Evolutionary conservation across 2,113 vertebrate genomes (phyloP).

Genomic region (Tretioscincus oriximinensis): DNA sequence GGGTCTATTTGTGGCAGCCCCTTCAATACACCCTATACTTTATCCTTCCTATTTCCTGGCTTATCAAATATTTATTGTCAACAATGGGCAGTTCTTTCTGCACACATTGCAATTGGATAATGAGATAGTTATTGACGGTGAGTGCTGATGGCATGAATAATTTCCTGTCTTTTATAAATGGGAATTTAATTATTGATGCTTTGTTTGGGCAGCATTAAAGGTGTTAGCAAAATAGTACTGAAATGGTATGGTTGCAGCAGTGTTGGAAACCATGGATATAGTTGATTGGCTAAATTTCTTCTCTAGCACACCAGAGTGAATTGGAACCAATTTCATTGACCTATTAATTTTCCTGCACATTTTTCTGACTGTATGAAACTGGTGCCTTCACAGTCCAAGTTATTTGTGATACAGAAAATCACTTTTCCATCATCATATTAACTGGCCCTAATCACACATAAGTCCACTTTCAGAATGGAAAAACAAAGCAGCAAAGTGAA

Average conservation of each 20-base stretch:
- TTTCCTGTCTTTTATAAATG: constrained; percentile 76
- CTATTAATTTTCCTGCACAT: not conserved
- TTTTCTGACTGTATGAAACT: not conserved
- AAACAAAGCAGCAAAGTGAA: no score
- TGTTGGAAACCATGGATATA: constrained; percentile 13
- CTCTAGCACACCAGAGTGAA: not conserved
- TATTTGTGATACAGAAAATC: no score
- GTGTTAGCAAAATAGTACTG: constrained; percentile 58
- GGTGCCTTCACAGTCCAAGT: not conserved
- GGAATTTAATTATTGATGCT: constrained; percentile 81
- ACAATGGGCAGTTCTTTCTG: constrained; percentile 78
- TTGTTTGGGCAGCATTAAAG: constrained; percentile 73
- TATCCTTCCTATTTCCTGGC: constrained; percentile 72
- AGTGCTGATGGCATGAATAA: constrained; percentile 77
- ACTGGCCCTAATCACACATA: no score
- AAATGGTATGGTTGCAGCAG: constrained; percentile 7
- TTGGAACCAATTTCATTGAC: constrained; percentile 11
- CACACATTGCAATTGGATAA: constrained; percentile 78
- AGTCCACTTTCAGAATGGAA: no score
- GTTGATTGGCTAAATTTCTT: not conserved
- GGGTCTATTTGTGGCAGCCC: constrained; percentile 49
- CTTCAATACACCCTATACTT: constrained; percentile 68
- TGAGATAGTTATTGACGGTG: constrained; percentile 76
- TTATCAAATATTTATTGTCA: constrained; percentile 82
- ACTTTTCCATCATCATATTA: not conserved